Evolutionary conservation across 2,113 vertebrate species (phyloP), one percentile per base, ranked within the genome.

Genomic region (Osmerus mordax): DNA sequence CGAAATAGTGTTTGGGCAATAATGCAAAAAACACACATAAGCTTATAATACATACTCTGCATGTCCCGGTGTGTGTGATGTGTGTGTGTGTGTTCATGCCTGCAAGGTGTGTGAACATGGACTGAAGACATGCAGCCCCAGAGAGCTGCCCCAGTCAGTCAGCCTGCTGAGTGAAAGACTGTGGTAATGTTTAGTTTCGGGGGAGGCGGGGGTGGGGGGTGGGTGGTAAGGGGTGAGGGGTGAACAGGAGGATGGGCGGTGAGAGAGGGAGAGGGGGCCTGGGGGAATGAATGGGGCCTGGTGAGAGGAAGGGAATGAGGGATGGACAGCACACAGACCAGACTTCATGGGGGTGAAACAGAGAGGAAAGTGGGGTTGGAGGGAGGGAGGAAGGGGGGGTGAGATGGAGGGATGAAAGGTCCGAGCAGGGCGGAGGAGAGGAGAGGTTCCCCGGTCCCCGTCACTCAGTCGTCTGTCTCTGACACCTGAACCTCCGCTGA

Each of bases 401-500:
- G 69, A 74, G 76, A 47, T 47, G 41, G 41, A 47, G 41, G 41
- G 41, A 47, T 47, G 81, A 86, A 86, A 84, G 84, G 84, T 79
- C 78, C 76, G 75, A 79, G 52, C 18, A 68, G 81, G 81, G 78
- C 41, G 59, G 70, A 73, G 76, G 51, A 69, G 41, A 81, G 78
- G 78, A 80, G 85, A 79, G 65, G 67, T 83, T 83, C 84, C 61
- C 81, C 78, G 77, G 83, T 74, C 81, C 41, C 81, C 75, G 87
- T 90, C 89, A 89, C 68, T 85, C 89, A 87, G 80, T 71, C 70
- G 76, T 89, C 84, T 80, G 78, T 72, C 78, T 69, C 81, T 89
- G 88, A 87, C 89, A 87, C 87, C 85, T 91, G 88, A 90, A 87
- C 87, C 88, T 91, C 83, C 66, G 69, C 78, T 91, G 89, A 91